Evolutionary conservation across 2,113 vertebrate genomes (phyloP), one percentile per base, ranked within the genome.

Genomic region (Lampris megalopsis): DNA sequence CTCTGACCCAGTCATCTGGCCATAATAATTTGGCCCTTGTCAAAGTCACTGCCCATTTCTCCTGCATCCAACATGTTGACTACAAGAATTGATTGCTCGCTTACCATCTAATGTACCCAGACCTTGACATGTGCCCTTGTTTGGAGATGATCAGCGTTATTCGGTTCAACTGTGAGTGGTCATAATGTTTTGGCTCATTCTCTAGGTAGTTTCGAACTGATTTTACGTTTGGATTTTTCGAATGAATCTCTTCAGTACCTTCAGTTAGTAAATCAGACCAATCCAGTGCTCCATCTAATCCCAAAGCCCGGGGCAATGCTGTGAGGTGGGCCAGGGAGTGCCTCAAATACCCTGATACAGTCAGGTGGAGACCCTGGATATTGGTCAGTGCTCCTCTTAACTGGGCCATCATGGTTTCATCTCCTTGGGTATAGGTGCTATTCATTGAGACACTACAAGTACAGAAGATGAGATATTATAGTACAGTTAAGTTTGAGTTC

Each of bases 221-320:
- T 6, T 45, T 6, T 45, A 45, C 6, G 43, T 4, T 45, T 45
- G 6, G 24, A 11, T 4, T 56, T 9, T 24, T 42, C 11, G 10
- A 45, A 2, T 10, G 3, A 45, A 57, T 9, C 8, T 10, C 0
- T 24, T 24, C 24, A 24, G 24, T 75, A 97, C 96, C 96, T 85
- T 95, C 82, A 0, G 82, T 85, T 53, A 92, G 49, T 2, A 42
- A 77, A 38, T 75, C 86, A 77, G 91, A 89, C 71, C 89, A 84
- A 64, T 87, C 95, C 48, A 96, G 71, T 0, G 78, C 68, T 0
- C 92, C 94, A 3, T 86, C 83, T 77, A 97, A 41, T 38, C 85
- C 87, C 68, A 95, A 71, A 40, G 85, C 74, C 9, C 36, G 70
- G 57, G 96, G 95, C 52, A 96, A 13, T 47, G 77, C 5, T 11